Evolutionary conservation across 1,140 invertebrate genomes (phyloP), one percentile per base, ranked within the genome.

Genomic region (Platorchestia sp.): DNA sequence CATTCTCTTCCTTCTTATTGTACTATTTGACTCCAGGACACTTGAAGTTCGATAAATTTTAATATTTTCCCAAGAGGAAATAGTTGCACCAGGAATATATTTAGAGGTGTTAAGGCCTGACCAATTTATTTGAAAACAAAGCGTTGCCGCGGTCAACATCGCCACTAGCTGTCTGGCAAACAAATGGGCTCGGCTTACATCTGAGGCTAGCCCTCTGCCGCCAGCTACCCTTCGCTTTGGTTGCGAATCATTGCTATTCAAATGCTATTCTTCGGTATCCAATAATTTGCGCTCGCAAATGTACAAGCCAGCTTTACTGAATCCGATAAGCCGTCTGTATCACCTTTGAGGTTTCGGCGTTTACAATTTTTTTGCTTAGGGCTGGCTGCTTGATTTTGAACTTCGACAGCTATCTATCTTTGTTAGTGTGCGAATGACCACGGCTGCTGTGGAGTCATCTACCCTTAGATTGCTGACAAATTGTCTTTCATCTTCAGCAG

Each of bases 271-370:
- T 45, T 45, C 14, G 43, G 91, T 36, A 47, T 47, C 91, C 91
- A 45, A 93, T 93, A 93, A 93, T 93, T 93, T 45, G 44, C 43
- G 87, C 43, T 10, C 40, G 91, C 45, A 93, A 93, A 93, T 47
- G 45, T 93, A 93, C 36, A 93, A n/a, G 91, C 91, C 43, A 45
- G 91, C 7, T 45, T 40, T 93, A 47, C 45, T 42, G 43, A 93
- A 45, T 44, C 91, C 91, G 91, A 93, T 93, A 93, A 93, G 91
- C 91, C 36, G 44, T 44, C 43, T 22, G 89, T 91, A 93, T 93
- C 91, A 93, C 22, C 43, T 93, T 93, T 45, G 10, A 7, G 91
- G n/a, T 42, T 19, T 93, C 41, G 22, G 45, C 43, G 6, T 93
- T 93, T 93, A 44, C 36, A 93, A 45, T 14, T 93, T 93, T 91